Conservation (phyloP, 30 jellyfish, hydroid and myxozoan species). For the Turritopsis rubra region DNA sequence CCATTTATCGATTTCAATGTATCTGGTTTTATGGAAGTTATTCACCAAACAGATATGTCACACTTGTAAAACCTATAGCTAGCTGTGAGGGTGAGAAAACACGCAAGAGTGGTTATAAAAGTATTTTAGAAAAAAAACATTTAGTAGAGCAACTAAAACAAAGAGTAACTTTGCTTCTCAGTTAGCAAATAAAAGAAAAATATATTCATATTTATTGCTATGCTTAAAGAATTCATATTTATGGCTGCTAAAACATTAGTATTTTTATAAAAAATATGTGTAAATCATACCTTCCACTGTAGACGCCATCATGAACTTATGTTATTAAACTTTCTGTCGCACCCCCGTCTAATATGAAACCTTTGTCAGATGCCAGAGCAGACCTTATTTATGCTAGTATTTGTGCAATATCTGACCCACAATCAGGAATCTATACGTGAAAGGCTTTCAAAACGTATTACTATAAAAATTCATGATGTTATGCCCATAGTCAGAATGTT, state of each 20-base stretch:
- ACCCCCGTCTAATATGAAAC: neutral
- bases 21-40: too few species aligned
- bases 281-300: constrained; percentile 7
- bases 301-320: constrained; percentile 18
- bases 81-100: too few species aligned
- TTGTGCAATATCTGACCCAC: neutral
- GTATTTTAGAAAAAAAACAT: too few species aligned
- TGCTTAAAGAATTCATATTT: too few species aligned
- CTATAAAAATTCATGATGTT: neutral
- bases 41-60: too few species aligned
- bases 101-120: too few species aligned
- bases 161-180: too few species aligned
- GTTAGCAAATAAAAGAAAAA: too few species aligned
- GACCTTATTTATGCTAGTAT: neutral
- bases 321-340: neutral
- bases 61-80: too few species aligned
- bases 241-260: neutral
- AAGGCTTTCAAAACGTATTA: neutral
- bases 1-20: too few species aligned
- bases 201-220: too few species aligned
- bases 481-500: neutral
- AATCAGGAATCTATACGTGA: neutral
- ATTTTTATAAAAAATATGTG: neutral
- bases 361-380: neutral
- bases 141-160: too few species aligned